Evolutionary conservation across 2,888 invertebrate species (phyloP).

Genomic region (Glyphotaelius pellucidus): DNA sequence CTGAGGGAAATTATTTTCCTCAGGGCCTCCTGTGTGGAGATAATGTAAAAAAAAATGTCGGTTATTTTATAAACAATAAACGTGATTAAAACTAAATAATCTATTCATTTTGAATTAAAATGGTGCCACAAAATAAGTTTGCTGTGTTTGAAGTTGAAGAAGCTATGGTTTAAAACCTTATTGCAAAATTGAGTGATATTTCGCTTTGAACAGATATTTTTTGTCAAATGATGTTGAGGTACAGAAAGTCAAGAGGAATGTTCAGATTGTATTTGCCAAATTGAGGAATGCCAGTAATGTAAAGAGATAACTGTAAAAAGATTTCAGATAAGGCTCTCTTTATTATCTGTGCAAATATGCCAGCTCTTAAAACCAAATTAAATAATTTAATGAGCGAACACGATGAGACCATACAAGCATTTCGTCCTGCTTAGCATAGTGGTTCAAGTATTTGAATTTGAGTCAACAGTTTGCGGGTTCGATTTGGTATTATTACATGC

Average conservation of each 20-base stretch:
- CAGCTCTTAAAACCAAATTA: slow-evolving; percentile 2
- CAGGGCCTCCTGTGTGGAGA: no score
- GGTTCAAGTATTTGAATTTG: neutral
- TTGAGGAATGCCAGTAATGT: neutral
- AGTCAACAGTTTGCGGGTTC: neutral
- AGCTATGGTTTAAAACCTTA: neutral
- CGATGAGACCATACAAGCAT: neutral
- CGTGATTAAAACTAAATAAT: no score
- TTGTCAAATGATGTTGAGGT: neutral
- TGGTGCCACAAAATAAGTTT: no score
- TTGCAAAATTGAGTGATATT: neutral
- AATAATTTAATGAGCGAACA: slow-evolving; percentile 16
- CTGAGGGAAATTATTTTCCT: no score
- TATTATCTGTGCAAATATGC: slow-evolving; percentile 21
- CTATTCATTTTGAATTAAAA: no score
- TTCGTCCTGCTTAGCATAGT: neutral
- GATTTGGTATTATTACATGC: neutral
- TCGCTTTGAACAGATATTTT: neutral
- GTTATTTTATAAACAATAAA: no score
- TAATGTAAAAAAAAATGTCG: no score
- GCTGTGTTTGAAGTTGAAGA: no score
- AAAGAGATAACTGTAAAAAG: slow-evolving; percentile 21
- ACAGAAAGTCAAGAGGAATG: neutral
- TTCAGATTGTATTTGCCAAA: neutral
- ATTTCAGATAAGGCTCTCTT: neutral